These are phyloP conservation scores for Paradoxurus hermaphroditus DNA, from an alignment of 2,113 vertebrate genomes.

Conservation along the genomic window DNA sequence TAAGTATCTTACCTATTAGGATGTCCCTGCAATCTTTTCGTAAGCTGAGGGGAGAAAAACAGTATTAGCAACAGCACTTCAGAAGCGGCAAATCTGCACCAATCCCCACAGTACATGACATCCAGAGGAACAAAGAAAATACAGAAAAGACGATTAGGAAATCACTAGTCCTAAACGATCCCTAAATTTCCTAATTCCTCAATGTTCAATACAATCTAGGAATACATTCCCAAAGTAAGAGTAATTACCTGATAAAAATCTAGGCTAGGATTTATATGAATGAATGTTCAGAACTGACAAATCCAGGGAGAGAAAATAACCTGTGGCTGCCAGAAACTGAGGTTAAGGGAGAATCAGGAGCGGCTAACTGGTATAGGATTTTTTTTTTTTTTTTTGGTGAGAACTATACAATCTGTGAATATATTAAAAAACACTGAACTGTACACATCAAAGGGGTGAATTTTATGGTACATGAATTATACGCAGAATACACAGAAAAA, in stretches of 20 bases:
- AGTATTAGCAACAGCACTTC: conserved; percentile 9
- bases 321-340: neutral
- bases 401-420: neutral
- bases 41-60: conserved; percentile 84
- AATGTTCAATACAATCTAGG: neutral
- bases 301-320: neutral
- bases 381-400: neutral
- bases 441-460: neutral
- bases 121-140: neutral
- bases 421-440: neutral
- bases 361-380: neutral
- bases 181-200: neutral
- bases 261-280: neutral
- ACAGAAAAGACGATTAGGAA: neutral
- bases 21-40: conserved; percentile 93
- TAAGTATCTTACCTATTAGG: conserved; percentile 87
- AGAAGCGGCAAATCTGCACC: neutral
- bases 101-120: neutral
- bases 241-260: conserved; percentile 8
- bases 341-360: neutral
- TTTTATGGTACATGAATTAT: neutral
- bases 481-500: neutral
- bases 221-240: neutral
- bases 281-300: neutral
- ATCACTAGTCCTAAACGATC: neutral